phyloP scores from a whole-genome alignment of 2,797 vertebrate species.

The Apodemus agrarius region DNA sequence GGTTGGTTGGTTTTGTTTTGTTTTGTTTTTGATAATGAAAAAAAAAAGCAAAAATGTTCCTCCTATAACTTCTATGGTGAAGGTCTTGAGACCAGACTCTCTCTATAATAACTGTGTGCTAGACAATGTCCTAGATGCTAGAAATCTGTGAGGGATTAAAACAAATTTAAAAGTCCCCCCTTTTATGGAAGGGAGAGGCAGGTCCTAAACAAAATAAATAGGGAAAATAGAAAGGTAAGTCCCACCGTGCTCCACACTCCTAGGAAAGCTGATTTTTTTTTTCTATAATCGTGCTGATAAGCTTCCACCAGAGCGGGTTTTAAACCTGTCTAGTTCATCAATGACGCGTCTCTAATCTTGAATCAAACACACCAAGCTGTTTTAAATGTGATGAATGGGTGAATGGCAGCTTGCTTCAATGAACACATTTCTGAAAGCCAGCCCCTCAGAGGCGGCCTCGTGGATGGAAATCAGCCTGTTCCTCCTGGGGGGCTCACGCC shows the following conservation, averaged over 20 bases:
- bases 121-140: background rate
- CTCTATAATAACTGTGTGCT: background rate
- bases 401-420: constrained; percentile 1
- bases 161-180: background rate
- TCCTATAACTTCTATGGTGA: background rate
- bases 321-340: constrained; percentile 26
- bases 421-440: constrained; percentile 13
- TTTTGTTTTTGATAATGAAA: background rate
- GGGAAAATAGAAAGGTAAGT: background rate
- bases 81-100: background rate
- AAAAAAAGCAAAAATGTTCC: constrained; percentile 54
- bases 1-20: background rate
- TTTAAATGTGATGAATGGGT: constrained; percentile 35
- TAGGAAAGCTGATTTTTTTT: background rate
- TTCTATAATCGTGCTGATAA: background rate
- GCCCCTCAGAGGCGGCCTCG: background rate
- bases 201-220: background rate
- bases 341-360: constrained; percentile 23
- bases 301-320: constrained; percentile 45
- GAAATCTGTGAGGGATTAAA: background rate
- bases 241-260: background rate
- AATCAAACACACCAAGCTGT: constrained; percentile 46
- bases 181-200: background rate
- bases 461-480: background rate
- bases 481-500: background rate